phyloP scores from a whole-genome alignment of 2,113 vertebrate genomes.

The Elanus axillaris region DNA sequence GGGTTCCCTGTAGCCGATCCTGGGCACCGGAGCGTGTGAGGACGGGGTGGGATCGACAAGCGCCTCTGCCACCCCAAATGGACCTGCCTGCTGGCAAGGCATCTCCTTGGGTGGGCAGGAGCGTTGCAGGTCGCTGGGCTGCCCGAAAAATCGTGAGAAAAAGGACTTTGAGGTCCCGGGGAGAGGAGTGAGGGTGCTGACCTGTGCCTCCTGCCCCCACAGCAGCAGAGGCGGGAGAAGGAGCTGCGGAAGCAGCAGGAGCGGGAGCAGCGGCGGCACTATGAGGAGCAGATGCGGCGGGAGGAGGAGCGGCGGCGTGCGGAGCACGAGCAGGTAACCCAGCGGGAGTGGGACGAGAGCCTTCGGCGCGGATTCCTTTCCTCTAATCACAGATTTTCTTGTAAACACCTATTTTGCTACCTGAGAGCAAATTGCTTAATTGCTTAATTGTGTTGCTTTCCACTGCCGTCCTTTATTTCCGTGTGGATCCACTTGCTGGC shows the following conservation, averaged over 20 bases:
- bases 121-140: not conserved
- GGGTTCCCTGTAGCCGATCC: not conserved
- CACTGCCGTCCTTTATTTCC: not conserved
- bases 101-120: not conserved
- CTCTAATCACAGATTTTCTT: not conserved
- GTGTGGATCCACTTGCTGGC: slow-evolving; percentile 2
- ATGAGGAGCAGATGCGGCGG: slow-evolving; percentile 91
- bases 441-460: not conserved
- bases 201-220: not conserved
- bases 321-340: slow-evolving; percentile 89
- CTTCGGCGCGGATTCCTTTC: not conserved
- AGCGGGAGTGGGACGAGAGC: rapidly evolving
- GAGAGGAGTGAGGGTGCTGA: not conserved
- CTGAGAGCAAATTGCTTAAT: slow-evolving; percentile 29
- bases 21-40: rapidly evolving
- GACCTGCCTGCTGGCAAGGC: not conserved
- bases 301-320: slow-evolving; percentile 95
- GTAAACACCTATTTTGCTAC: not conserved
- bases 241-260: slow-evolving; percentile 97
- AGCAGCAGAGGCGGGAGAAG: slow-evolving; percentile 95
- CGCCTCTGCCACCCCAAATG: not conserved
- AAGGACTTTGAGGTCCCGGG: rapidly evolving
- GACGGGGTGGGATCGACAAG: not conserved
- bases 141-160: not conserved
- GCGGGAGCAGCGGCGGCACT: slow-evolving; percentile 91